Percentiles rank a stretch among this genome's conserved stretches.
Evolutionary conservation across 2,797 vertebrate species (phyloP).

Genomic region (Platalea minor): DNA sequence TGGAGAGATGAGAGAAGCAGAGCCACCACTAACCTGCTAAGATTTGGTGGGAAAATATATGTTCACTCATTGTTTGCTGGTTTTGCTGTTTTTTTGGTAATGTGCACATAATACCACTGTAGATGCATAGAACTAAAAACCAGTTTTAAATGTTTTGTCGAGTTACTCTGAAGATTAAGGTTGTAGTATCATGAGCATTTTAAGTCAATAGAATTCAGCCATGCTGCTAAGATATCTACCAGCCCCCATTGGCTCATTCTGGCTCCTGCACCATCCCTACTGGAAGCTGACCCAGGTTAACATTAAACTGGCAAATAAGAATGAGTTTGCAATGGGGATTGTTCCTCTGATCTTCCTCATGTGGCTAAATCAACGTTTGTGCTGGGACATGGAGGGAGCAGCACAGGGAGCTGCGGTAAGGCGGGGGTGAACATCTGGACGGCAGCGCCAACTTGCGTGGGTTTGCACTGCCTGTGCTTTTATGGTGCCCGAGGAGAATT

Average conservation of each 20-base stretch:
- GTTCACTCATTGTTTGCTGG: neutral
- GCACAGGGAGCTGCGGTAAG: neutral
- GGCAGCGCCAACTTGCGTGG: neutral
- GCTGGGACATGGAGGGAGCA: neutral
- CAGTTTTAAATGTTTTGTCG: neutral
- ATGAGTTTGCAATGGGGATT: neutral
- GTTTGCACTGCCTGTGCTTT: neutral
- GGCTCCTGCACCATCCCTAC: neutral
- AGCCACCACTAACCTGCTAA: neutral
- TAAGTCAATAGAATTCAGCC: neutral
- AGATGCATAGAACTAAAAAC: neutral
- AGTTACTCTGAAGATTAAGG: neutral
- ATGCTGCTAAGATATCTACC: neutral
- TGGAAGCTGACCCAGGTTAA: neutral
- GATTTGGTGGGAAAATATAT: neutral
- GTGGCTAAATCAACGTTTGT: neutral
- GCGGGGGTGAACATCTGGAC: neutral
- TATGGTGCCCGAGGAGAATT: neutral
- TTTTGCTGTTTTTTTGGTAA: neutral
- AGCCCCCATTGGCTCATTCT: rapidly evolving
- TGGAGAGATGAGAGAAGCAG: neutral
- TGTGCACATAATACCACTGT: neutral
- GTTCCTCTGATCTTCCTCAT: neutral
- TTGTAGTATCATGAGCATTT: neutral
- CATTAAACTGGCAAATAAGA: neutral